phyloP scores from a whole-genome alignment of 2,113 vertebrate species.

The Oxyruncus cristatus region DNA sequence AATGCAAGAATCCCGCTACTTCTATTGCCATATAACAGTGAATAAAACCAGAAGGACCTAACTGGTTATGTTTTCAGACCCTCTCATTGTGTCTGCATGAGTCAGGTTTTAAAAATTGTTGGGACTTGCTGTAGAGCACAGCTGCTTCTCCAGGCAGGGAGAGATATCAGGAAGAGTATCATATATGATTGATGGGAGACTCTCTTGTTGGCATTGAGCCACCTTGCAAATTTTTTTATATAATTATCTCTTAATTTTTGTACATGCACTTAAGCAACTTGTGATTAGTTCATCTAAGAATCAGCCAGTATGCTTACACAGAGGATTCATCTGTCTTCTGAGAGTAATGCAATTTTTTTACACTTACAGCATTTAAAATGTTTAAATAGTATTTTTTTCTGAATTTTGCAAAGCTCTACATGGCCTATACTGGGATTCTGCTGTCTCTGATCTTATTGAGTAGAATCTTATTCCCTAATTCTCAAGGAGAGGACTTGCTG shows the following conservation, averaged over 20 bases:
- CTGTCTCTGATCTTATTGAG: neutral
- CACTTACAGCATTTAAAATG: neutral
- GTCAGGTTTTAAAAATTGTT: slow-evolving; percentile 14
- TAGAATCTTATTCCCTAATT: neutral
- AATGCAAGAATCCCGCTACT: neutral
- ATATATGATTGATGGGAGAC: slow-evolving; percentile 18
- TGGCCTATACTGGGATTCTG: neutral
- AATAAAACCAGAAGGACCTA: neutral
- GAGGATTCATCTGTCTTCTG: neutral
- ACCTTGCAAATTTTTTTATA: neutral
- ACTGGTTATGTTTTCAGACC: neutral
- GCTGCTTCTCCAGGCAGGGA: slow-evolving; percentile 21
- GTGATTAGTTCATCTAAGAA: neutral
- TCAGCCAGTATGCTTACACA: neutral
- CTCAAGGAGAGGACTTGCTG: neutral
- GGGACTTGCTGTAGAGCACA: slow-evolving; percentile 27
- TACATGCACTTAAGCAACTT: neutral
- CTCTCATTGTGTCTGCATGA: neutral
- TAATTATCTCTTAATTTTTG: slow-evolving; percentile 41
- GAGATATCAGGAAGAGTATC: neutral
- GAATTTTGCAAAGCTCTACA: neutral
- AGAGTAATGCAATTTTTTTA: neutral
- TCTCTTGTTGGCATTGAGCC: slow-evolving; percentile 14
- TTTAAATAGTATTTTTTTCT: neutral
- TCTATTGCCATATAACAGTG: neutral